A percentile compares a stretch with the other conserved stretches of the same genome.
Conservation (phyloP, 2,888 invertebrate genomes). For the Drosophila bunnanda region DNA sequence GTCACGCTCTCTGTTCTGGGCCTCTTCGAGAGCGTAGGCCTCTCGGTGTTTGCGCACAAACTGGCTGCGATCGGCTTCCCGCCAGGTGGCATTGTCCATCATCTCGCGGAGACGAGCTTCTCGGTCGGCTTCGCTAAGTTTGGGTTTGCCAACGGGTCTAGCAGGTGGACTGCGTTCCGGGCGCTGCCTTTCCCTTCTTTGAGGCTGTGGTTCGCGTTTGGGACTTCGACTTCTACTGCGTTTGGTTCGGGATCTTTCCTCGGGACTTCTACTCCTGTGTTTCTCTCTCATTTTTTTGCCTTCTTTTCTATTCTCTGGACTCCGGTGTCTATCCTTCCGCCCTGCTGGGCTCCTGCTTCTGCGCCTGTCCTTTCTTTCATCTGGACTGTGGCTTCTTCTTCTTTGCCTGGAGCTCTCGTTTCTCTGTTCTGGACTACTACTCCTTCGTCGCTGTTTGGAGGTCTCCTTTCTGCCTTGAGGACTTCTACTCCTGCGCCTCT, state of each 20-base stretch:
- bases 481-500: constrained; percentile 7
- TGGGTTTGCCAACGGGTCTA: constrained; percentile 61
- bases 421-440: constrained; percentile 4
- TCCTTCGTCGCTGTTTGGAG: not conserved
- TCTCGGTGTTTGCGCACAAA: constrained; percentile 88
- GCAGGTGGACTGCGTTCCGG: constrained; percentile 5
- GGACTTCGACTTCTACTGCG: constrained; percentile 15
- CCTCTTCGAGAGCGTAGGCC: constrained; percentile 86
- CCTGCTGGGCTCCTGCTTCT: constrained; percentile 12
- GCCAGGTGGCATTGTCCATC: constrained; percentile 91
- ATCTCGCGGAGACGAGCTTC: constrained; percentile 91
- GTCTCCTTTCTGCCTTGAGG: not conserved
- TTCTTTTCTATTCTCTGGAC: constrained; percentile 1
- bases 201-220: constrained; percentile 2
- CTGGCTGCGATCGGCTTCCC: constrained; percentile 88
- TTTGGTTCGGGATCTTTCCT: constrained; percentile 4
- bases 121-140: constrained; percentile 88
- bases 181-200: constrained; percentile 9
- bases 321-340: not conserved
- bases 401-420: constrained; percentile 2
- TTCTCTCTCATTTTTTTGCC: constrained; percentile 1
- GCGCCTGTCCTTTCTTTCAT: constrained; percentile 1
- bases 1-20: constrained; percentile 84
- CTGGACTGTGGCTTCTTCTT: constrained; percentile 10
- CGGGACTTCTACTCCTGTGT: not conserved